A percentile compares a stretch with the other conserved stretches of the same genome.
These are phyloP conservation scores for Cryptus viduatorius DNA, from an alignment of 2,888 invertebrate genomes.

Conservation along the genomic window DNA sequence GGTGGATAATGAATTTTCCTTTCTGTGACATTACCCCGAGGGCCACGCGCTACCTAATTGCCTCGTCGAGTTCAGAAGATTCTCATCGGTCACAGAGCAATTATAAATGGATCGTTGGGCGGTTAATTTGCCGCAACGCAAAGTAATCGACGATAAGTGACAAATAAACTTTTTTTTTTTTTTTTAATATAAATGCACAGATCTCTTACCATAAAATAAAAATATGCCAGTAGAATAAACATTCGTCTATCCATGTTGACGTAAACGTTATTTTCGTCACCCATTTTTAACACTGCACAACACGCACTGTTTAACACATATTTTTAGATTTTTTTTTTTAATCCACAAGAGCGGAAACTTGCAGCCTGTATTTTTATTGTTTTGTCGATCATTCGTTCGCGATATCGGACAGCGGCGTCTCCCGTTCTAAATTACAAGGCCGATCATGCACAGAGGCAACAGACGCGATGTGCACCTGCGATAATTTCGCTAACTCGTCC, in stretches of 20 bases:
- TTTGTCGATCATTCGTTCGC: conserved; percentile 48
- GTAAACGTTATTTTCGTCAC: conserved; percentile 55
- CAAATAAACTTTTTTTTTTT: background rate
- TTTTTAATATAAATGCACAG: background rate
- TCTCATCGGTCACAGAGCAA: background rate
- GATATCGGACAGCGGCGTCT: conserved; percentile 34
- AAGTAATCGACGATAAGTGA: too few relatives aligned
- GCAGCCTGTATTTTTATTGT: background rate
- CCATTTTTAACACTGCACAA: conserved; percentile 31
- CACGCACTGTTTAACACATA: conserved; percentile 45
- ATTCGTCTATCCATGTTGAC: conserved; percentile 51
- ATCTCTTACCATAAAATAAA: conserved; percentile 50
- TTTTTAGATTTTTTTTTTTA: conserved; percentile 12
- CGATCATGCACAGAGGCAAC: conserved; percentile 3
- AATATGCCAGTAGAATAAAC: conserved; percentile 42
- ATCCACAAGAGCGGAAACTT: background rate
- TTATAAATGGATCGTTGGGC: background rate
- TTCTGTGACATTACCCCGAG: background rate
- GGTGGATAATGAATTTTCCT: background rate
- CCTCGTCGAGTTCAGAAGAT: background rate
- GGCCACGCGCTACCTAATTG: background rate
- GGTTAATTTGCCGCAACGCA: background rate
- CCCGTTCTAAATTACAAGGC: conserved; percentile 42
- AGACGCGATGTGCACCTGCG: conserved; percentile 44
- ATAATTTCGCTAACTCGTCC: conserved; percentile 40